Conservation (phyloP, 2,888 invertebrate genomes). For the Agriotes lineatus region DNA sequence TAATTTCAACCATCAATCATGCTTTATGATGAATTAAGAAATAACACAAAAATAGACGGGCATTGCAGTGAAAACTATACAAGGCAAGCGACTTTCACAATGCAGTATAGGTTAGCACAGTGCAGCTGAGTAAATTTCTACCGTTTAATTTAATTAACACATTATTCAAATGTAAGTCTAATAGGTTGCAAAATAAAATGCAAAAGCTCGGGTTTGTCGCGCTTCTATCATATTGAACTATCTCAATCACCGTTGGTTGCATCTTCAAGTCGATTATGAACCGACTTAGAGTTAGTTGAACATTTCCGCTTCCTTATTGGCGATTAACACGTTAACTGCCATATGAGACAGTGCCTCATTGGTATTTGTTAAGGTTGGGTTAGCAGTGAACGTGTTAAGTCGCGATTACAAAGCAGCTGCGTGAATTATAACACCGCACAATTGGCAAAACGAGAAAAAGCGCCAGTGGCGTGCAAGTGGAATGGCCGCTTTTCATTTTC, state of each 20-base stretch:
- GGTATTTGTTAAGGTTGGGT: no score
- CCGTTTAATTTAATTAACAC: constrained; percentile 5
- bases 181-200: not conserved
- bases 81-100: constrained; percentile 61
- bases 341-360: no score
- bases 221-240: no score
- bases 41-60: constrained; percentile 44
- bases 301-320: constrained; percentile 11
- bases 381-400: no score
- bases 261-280: no score
- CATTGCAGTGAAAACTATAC: constrained; percentile 54
- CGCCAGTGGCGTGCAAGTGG: constrained; percentile 3
- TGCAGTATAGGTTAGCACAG: not conserved
- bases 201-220: no score
- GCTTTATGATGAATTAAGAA: constrained; percentile 16
- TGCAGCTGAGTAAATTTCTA: constrained; percentile 9
- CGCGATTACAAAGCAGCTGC: not conserved
- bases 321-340: not conserved
- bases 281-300: not conserved
- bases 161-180: not conserved
- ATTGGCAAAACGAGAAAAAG: not conserved
- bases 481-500: constrained; percentile 9
- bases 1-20: not conserved
- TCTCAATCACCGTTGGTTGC: no score
- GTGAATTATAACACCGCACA: not conserved